Percentiles rank a stretch among this genome's conserved stretches.
These are phyloP conservation scores for Stegodyphus dumicola DNA, from an alignment of 1,140 invertebrate species.

Conservation along the genomic window DNA sequence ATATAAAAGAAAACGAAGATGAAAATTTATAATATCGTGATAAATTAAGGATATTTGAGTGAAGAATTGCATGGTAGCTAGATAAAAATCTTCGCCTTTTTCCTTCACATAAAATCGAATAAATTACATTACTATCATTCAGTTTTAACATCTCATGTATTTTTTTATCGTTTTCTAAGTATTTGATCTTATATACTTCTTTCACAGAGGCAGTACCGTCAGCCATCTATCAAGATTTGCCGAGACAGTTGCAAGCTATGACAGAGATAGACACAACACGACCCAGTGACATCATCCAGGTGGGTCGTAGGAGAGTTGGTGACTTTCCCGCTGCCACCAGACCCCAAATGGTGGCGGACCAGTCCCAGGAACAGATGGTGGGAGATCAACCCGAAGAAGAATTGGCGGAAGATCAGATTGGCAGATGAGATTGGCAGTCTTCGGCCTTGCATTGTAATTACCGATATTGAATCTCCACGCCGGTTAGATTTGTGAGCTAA, in stretches of 20 bases:
- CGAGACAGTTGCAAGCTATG: slow-evolving; percentile 76
- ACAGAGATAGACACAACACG: slow-evolving; percentile 74
- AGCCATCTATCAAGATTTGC: slow-evolving; percentile 82
- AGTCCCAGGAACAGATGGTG: background rate
- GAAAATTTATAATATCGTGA: too few relatives aligned
- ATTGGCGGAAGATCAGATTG: too few relatives aligned
- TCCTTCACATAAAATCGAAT: too few relatives aligned
- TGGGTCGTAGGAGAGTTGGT: slow-evolving; percentile 34
- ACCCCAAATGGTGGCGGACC: slow-evolving; percentile 27
- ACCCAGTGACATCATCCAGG: slow-evolving; percentile 62
- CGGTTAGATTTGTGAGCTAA: too few relatives aligned
- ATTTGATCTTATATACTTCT: background rate
- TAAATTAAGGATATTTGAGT: too few relatives aligned
- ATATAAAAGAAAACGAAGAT: too few relatives aligned
- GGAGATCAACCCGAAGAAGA: background rate
- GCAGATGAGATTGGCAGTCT: background rate
- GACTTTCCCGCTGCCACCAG: slow-evolving; percentile 22
- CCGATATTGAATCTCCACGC: too few relatives aligned
- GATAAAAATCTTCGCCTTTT: too few relatives aligned
- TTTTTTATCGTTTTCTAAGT: background rate
- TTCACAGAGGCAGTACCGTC: slow-evolving; percentile 81
- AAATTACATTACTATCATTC: too few relatives aligned
- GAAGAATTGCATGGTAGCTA: too few relatives aligned
- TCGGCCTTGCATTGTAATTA: too few relatives aligned
- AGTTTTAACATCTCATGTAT: too few relatives aligned